Conservation (phyloP, 2,113 vertebrate species). For the Galeopterus variegatus region DNA sequence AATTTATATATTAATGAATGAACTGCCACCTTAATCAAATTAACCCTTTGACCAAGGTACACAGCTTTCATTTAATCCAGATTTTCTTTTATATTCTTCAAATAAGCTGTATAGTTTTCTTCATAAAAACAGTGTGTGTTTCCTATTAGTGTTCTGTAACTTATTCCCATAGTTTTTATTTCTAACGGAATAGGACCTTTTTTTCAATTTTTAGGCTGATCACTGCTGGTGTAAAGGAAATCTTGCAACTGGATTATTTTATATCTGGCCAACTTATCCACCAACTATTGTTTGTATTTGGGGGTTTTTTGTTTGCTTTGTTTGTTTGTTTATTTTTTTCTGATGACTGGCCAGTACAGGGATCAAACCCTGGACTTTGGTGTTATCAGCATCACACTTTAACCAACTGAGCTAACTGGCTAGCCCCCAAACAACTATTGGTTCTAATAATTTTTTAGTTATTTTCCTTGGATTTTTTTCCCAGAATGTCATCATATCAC, state of each 20-base stretch:
- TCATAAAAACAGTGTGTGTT: background rate
- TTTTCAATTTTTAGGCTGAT: background rate
- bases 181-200: background rate
- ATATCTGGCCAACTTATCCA: background rate
- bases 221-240: background rate
- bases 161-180: slow-evolving; percentile 1
- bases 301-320: too few species aligned
- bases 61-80: background rate
- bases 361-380: too few species aligned
- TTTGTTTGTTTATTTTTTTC: too few species aligned
- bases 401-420: too few species aligned
- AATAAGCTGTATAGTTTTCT: background rate
- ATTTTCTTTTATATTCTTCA: background rate
- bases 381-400: too few species aligned
- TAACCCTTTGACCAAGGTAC: background rate
- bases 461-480: background rate
- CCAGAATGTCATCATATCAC: background rate
- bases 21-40: background rate
- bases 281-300: too few species aligned
- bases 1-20: background rate
- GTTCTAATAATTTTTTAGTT: background rate
- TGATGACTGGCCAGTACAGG: too few species aligned
- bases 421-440: slow-evolving; percentile 1
- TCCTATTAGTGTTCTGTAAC: background rate
- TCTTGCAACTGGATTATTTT: background rate